A percentile compares a stretch with the other conserved stretches of the same genome.
These are phyloP conservation scores for Melanaphis sacchari DNA, from an alignment of 1,140 invertebrate genomes.

Conservation along the genomic window DNA sequence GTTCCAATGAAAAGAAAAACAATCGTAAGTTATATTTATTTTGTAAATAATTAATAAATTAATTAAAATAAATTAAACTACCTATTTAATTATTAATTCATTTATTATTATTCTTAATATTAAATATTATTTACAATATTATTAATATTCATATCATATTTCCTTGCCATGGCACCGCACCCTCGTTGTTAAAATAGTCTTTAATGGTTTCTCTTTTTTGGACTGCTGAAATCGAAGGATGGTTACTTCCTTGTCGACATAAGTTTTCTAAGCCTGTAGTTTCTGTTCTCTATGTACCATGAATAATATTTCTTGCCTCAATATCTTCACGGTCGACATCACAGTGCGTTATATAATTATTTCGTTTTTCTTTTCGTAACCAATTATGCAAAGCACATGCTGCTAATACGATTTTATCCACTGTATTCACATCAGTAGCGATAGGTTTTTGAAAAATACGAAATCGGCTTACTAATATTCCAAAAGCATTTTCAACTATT, in stretches of 20 bases:
- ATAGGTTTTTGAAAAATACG: slow-evolving; percentile 63
- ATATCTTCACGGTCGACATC: slow-evolving; percentile 35
- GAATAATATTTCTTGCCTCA: slow-evolving; percentile 56
- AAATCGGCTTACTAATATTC: slow-evolving; percentile 64
- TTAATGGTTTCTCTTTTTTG: slow-evolving; percentile 58
- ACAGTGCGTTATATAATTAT: slow-evolving; percentile 33
- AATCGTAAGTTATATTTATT: slow-evolving; percentile 32
- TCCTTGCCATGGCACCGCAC: slow-evolving; percentile 59
- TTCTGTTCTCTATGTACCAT: slow-evolving; percentile 32
- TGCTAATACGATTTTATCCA: slow-evolving; percentile 60
- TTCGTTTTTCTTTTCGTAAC: slow-evolving; percentile 31
- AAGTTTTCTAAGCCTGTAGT: slow-evolving; percentile 61
- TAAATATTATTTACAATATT: slow-evolving; percentile 39
- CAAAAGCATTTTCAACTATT: slow-evolving; percentile 64
- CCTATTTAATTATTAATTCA: slow-evolving; percentile 38
- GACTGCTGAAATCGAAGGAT: background rate
- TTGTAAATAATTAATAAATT: slow-evolving; percentile 9
- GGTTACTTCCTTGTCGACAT: slow-evolving; percentile 49
- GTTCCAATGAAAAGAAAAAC: slow-evolving; percentile 23
- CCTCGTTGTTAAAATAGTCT: slow-evolving; percentile 59
- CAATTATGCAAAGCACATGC: slow-evolving; percentile 61
- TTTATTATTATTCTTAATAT: slow-evolving; percentile 36
- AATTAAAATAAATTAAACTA: slow-evolving; percentile 34
- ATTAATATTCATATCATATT: slow-evolving; percentile 30
- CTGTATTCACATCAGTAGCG: slow-evolving; percentile 60